Conservation (phyloP, 2,113 vertebrate genomes). For the Mandrillus leucophaeus region DNA sequence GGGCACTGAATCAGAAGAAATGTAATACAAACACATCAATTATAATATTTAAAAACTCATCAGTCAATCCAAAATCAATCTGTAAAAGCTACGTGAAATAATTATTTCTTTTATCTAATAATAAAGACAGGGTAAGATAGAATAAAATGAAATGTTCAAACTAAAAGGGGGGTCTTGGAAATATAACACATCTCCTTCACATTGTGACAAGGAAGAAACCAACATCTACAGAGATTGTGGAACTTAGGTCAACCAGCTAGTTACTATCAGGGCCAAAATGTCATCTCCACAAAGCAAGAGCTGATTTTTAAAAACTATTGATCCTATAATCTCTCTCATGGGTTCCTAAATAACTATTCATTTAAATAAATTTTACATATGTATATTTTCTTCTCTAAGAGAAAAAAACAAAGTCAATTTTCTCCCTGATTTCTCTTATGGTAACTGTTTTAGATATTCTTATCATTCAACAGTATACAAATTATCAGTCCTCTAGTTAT, state of each 20-base stretch:
- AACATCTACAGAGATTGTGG: neutral
- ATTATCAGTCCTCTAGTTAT: neutral
- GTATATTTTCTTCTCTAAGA: neutral
- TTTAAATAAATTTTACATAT: conserved; percentile 13
- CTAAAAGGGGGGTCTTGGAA: neutral
- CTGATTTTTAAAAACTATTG: neutral
- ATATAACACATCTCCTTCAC: neutral
- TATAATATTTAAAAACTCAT: neutral
- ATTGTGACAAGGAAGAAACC: neutral
- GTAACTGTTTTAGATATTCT: neutral
- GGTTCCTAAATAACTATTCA: neutral
- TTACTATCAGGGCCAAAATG: neutral
- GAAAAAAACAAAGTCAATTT: neutral
- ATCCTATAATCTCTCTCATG: neutral
- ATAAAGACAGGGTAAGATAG: neutral
- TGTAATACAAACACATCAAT: neutral
- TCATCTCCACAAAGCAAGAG: neutral
- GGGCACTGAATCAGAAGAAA: neutral
- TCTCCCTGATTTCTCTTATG: neutral
- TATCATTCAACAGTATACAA: neutral
- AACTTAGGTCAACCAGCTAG: neutral
- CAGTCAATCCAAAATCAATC: neutral
- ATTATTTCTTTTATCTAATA: neutral
- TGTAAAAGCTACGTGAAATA: conserved; percentile 25
- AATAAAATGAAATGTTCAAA: neutral